Evolutionary conservation across 2,888 invertebrate species (phyloP).

Genomic region (Synanthedon andrenaeformis): DNA sequence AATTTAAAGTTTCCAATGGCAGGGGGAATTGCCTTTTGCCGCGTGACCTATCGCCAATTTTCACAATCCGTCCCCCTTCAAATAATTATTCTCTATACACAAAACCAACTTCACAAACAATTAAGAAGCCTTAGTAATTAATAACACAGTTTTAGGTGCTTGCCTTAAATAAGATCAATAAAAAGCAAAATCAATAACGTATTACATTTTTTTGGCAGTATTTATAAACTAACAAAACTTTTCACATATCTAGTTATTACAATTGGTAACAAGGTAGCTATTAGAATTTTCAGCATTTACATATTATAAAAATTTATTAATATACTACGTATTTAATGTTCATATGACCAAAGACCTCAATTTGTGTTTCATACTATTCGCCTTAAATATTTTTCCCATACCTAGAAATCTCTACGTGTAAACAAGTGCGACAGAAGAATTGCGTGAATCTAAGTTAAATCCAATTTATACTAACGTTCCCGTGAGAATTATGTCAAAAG

Average conservation of each 20-base stretch:
- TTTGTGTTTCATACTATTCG: too few species aligned
- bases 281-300: too few species aligned
- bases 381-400: too few species aligned
- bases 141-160: slow-evolving; percentile 15
- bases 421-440: slow-evolving; percentile 13
- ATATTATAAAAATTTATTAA: too few species aligned
- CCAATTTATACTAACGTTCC: slow-evolving; percentile 63
- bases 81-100: slow-evolving; percentile 38
- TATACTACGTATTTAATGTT: too few species aligned
- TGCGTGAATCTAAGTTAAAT: slow-evolving; percentile 57
- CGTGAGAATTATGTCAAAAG: slow-evolving; percentile 54
- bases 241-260: too few species aligned
- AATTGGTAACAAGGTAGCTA: too few species aligned
- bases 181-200: slow-evolving; percentile 8
- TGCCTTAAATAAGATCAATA: background rate
- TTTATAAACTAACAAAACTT: too few species aligned
- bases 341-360: too few species aligned
- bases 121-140: slow-evolving; percentile 40
- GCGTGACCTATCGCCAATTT: slow-evolving; percentile 37
- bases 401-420: too few species aligned
- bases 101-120: slow-evolving; percentile 37
- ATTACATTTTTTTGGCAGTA: too few species aligned
- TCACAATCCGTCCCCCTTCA: slow-evolving; percentile 33
- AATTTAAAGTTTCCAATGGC: slow-evolving; percentile 17
- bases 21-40: slow-evolving; percentile 27